Base-by-base conservation (phyloP, 2,888 invertebrate genomes). In the Nudaria mundana region DNA sequence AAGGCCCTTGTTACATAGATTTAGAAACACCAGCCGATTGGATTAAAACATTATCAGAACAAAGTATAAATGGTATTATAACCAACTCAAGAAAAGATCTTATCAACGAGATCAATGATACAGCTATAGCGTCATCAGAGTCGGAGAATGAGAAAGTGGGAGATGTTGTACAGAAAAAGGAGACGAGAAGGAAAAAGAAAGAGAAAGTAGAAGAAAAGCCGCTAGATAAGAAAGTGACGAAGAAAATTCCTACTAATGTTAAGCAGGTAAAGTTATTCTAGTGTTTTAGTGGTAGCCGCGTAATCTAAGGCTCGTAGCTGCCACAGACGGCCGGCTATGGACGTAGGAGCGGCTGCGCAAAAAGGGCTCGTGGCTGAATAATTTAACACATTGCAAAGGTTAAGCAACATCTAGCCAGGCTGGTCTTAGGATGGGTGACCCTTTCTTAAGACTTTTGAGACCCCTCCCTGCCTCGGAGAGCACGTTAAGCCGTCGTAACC, bases 41-140 rank as follows among this genome's bases (percentile, higher is more conserved):
- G 89, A 89, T 88, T 47, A 82, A 81, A 45, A 81, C 79, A 0
- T 64, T 85, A 0, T 85, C 84, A 0, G 82, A 89, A 42, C 86
- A 88, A 35, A 74, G 71, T 28, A 70, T 52, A 11, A 81, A 76
- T 1, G 84, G 83, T 0, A 60, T 83, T 23, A 77, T 91, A 8
- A 78, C 78, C 0, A 79, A 79, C 45, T 87, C 89, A 0, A 83
- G 84, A 42, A 81, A 87, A 37, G 90, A 91, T 40, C 66, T 92
- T 0, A 76, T 90, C 6, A 86, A 90, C 24, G 52, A 52, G 0
- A 76, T 90, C 39, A 84, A 89, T 10, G 86, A 90, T 25, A 51
- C 51, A 8, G 38, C 37, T 3, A 23, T 63, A 3, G 85, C 90
- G 44, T 64, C 78, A 14, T 78, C 81, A 1, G 69, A 81, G 0